Evolutionary conservation across 2,113 vertebrate species (phyloP).

Genomic region (Anhinga rufa): DNA sequence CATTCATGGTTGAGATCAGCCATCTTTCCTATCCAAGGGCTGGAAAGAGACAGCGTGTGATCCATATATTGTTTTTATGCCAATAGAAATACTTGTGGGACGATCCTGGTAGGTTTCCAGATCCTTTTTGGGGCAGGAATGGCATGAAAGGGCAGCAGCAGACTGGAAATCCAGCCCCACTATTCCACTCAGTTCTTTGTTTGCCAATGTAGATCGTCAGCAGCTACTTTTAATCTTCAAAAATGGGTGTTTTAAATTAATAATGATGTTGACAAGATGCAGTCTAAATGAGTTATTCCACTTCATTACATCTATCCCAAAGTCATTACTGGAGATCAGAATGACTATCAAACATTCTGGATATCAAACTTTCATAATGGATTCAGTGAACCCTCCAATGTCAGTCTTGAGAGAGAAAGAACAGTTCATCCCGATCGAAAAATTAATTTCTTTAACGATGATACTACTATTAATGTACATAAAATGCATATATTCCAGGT

Average conservation of each 20-base stretch:
- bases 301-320: conserved; percentile 9
- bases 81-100: neutral
- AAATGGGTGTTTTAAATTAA: neutral
- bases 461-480: neutral
- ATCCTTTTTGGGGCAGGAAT: neutral
- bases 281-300: conserved; percentile 22
- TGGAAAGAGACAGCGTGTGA: neutral
- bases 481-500: neutral
- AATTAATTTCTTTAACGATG: neutral
- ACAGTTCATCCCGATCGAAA: neutral
- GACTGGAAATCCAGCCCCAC: neutral
- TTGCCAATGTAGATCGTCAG: neutral
- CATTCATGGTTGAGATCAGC: neutral
- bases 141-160: neutral
- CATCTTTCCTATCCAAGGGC: neutral
- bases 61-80: neutral
- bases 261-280: neutral
- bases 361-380: neutral
- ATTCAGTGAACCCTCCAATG: neutral
- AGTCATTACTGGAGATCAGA: neutral
- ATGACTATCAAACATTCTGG: neutral
- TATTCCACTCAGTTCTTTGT: neutral
- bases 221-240: neutral
- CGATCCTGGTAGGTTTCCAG: neutral
- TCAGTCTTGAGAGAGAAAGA: neutral